phyloP scores from a whole-genome alignment of 2,888 invertebrate species.

The Drosophila quasianomalipes region DNA sequence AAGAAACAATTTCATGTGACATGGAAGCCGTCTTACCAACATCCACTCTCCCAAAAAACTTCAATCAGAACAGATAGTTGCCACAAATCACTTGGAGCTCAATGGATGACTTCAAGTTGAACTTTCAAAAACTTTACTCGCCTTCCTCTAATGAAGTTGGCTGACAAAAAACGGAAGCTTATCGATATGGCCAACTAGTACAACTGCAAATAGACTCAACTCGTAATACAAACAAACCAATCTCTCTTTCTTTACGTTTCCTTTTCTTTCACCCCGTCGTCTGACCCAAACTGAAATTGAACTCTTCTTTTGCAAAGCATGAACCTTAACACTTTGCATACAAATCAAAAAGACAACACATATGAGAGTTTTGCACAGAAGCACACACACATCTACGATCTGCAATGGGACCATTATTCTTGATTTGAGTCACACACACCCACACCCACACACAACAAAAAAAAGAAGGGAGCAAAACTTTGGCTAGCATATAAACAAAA shows the following conservation, averaged over 20 bases:
- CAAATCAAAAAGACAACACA: conserved; percentile 71
- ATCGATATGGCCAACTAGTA: conserved; percentile 75
- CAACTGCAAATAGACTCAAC: conserved; percentile 59
- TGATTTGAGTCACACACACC: conserved; percentile 58
- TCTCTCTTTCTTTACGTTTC: conserved; percentile 30
- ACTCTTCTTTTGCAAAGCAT: conserved; percentile 58
- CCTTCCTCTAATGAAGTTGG: conserved; percentile 65
- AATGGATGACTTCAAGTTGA: conserved; percentile 41
- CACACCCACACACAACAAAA: not conserved
- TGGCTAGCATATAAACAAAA: conserved; percentile 73
- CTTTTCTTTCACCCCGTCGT: conserved; percentile 12
- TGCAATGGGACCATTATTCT: conserved; percentile 79
- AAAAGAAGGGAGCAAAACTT: conserved; percentile 33
- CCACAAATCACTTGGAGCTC: conserved; percentile 45
- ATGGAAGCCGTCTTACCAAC: not conserved
- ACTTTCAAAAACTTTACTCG: conserved; percentile 55
- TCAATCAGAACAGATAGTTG: conserved; percentile 27
- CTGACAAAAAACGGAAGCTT: conserved; percentile 60
- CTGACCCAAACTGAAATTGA: conserved; percentile 66
- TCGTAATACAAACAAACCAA: conserved; percentile 65
- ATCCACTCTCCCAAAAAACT: not conserved
- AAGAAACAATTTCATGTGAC: not conserved
- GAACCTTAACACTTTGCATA: conserved; percentile 77
- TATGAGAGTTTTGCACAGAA: conserved; percentile 29
- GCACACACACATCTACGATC: conserved; percentile 53